These are phyloP conservation scores for Scolopax rusticola DNA, from an alignment of 2,797 vertebrate genomes.

Conservation along the genomic window DNA sequence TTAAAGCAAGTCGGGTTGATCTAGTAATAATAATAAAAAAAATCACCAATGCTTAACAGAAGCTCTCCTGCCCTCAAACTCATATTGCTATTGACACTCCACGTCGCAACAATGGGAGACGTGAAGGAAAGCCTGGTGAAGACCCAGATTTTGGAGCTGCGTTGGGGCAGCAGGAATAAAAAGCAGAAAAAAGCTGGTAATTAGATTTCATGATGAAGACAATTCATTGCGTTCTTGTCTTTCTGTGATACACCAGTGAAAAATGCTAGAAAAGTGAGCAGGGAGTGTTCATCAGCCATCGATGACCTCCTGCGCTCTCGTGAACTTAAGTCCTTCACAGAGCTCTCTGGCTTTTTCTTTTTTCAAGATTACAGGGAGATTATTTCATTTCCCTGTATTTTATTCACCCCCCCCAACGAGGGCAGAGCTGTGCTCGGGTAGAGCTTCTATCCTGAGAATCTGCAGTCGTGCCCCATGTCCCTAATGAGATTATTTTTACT, in stretches of 20 bases:
- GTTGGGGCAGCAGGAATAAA: background rate
- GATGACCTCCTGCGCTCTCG: background rate
- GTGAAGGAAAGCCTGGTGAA: background rate
- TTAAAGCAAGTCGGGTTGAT: background rate
- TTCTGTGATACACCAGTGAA: background rate
- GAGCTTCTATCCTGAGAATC: background rate
- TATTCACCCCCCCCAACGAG: background rate
- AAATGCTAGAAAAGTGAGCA: background rate
- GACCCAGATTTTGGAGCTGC: background rate
- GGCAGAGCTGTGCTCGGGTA: background rate
- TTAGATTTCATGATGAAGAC: background rate
- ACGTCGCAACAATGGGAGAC: background rate
- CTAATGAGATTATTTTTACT: constrained; percentile 50
- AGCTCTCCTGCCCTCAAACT: background rate
- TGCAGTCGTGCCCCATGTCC: background rate
- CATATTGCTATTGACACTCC: background rate
- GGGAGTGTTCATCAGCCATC: background rate
- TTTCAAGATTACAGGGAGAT: background rate
- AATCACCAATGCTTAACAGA: background rate
- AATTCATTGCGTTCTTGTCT: background rate
- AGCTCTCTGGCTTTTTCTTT: constrained; percentile 12
- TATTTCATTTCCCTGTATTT: background rate
- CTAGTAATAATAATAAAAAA: background rate
- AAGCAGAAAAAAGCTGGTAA: background rate
- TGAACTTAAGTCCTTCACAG: background rate